A percentile compares a stretch with the other conserved stretches of the same genome.
These are phyloP conservation scores for Neolamprologus falcicula DNA, from an alignment of 2,113 vertebrate species.

Conservation along the genomic window DNA sequence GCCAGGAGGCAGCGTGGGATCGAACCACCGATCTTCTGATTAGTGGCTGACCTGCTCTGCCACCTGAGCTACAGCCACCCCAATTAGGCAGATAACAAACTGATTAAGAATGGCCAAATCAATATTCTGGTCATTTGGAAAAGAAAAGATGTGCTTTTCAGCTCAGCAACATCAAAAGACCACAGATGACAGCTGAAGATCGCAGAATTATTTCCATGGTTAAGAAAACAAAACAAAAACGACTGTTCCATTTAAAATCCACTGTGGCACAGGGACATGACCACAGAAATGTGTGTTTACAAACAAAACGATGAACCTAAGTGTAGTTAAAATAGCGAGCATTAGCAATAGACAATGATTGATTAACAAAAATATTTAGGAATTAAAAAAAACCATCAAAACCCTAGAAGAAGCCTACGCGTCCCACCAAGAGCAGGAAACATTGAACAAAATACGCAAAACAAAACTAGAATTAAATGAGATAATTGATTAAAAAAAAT, in stretches of 20 bases:
- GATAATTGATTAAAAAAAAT: fast-evolving
- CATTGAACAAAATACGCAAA: background rate
- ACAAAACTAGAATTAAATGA: background rate
- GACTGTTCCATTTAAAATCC: background rate
- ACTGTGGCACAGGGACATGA: background rate
- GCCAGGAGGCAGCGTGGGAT: too few relatives aligned
- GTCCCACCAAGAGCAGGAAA: background rate
- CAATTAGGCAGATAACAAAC: background rate
- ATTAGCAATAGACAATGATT: background rate
- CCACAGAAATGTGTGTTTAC: background rate
- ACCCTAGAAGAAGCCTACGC: fast-evolving
- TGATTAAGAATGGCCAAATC: background rate
- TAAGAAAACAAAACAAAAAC: background rate
- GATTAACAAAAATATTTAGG: background rate
- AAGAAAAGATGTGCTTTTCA: background rate
- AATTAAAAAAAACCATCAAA: background rate
- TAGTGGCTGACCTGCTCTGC: too few relatives aligned
- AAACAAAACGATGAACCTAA: background rate
- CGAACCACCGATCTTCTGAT: too few relatives aligned
- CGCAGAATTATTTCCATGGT: background rate
- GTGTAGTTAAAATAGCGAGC: background rate
- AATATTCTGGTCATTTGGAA: background rate
- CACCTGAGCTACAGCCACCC: too few relatives aligned
- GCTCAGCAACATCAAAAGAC: background rate
- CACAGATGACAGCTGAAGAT: background rate